phyloP scores from a whole-genome alignment of 2,797 vertebrate genomes.

The Notoglanidium macrostoma region DNA sequence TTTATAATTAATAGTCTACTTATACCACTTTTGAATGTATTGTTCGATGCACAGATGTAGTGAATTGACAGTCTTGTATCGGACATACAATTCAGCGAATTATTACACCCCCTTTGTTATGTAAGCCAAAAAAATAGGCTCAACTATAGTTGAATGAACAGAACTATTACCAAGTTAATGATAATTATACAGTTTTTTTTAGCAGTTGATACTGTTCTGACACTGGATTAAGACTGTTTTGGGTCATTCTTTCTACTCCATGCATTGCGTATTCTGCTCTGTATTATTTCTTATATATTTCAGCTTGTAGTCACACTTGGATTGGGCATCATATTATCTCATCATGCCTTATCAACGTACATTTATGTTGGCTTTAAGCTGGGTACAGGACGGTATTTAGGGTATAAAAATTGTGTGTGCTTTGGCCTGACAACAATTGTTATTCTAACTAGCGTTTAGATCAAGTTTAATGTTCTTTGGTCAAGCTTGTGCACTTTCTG shows the following conservation, averaged over 20 bases:
- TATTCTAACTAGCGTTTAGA: conserved; percentile 42
- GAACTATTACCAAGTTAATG: not conserved
- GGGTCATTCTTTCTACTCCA: not conserved
- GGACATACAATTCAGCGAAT: not conserved
- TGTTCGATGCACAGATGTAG: not conserved
- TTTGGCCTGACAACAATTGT: conserved; percentile 37
- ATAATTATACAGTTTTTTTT: not conserved
- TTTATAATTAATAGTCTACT: not conserved
- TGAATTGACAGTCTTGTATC: not conserved
- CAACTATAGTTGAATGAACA: not conserved
- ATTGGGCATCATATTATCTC: conserved; percentile 9
- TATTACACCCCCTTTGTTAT: not conserved
- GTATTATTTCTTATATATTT: conserved; percentile 21
- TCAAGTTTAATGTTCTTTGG: conserved; percentile 48
- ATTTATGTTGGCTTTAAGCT: conserved; percentile 36
- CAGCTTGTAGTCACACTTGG: conserved; percentile 20
- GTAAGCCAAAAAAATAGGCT: not conserved
- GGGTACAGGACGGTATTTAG: conserved; percentile 22
- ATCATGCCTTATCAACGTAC: conserved; percentile 24
- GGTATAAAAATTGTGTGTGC: conserved; percentile 15
- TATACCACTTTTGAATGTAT: not conserved
- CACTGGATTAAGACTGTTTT: conserved; percentile 9
- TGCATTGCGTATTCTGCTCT: conserved; percentile 3
- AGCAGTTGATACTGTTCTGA: conserved; percentile 13
- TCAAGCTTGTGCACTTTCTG: conserved; percentile 32